Percentiles rank a stretch among this genome's conserved stretches.
phyloP scores from a whole-genome alignment of 2,888 invertebrate genomes.

The Nomada hirtipes region DNA sequence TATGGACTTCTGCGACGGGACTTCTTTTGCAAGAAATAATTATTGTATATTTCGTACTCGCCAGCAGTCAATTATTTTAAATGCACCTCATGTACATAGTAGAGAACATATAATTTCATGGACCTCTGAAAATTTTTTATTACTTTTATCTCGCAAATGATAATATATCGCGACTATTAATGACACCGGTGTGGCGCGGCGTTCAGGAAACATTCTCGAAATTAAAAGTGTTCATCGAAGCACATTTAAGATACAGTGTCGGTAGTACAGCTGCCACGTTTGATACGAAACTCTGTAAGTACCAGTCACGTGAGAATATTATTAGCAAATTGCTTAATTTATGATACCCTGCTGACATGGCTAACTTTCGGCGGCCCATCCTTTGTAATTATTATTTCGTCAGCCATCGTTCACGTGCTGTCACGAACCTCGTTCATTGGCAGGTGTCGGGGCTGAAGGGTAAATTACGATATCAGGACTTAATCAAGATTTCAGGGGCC shows the following conservation, averaged over 20 bases:
- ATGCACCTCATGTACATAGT: not conserved
- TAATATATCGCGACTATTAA: not conserved
- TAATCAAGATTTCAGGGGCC: slow-evolving; percentile 26
- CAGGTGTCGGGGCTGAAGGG: slow-evolving; percentile 39
- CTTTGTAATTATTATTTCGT: slow-evolving; percentile 60
- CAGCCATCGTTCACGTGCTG: slow-evolving; percentile 13
- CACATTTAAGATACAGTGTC: slow-evolving; percentile 1
- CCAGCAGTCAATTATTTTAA: too few relatives aligned
- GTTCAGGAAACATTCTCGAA: not conserved
- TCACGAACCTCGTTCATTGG: slow-evolving; percentile 45
- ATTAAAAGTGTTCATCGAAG: not conserved
- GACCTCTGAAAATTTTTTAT: not conserved
- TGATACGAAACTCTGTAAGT: slow-evolving; percentile 78
- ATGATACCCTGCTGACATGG: slow-evolving; percentile 73
- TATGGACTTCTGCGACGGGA: too few relatives aligned
- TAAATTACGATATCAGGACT: slow-evolving; percentile 39
- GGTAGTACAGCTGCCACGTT: slow-evolving; percentile 66
- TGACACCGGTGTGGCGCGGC: not conserved
- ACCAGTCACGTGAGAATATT: slow-evolving; percentile 83
- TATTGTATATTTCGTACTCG: too few relatives aligned
- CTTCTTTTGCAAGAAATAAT: too few relatives aligned
- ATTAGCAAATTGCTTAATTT: slow-evolving; percentile 84
- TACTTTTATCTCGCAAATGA: not conserved
- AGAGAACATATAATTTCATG: not conserved
- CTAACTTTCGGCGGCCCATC: slow-evolving; percentile 50